A percentile compares a stretch with the other conserved stretches of the same genome.
phyloP scores from a whole-genome alignment of 2,113 vertebrate genomes.

The Percina caprodes region DNA sequence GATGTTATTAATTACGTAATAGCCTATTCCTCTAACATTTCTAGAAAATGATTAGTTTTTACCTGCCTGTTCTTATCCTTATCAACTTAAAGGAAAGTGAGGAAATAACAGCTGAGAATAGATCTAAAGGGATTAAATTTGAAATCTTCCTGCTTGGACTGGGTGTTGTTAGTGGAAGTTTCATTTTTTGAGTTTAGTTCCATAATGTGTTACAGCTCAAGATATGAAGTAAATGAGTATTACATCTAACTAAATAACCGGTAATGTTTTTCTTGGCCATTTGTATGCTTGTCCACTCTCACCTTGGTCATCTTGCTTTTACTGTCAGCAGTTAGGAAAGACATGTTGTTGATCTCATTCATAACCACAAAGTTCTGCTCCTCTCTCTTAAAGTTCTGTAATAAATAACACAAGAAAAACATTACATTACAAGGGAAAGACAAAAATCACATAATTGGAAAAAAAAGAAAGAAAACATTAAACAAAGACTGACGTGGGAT shows the following conservation, averaged over 20 bases:
- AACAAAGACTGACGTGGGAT: conserved; percentile 88
- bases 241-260: background rate
- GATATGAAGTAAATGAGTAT: conserved; percentile 34
- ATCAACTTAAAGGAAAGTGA: conserved; percentile 26
- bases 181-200: conserved; percentile 72
- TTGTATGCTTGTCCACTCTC: conserved; percentile 40
- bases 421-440: no score
- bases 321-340: conserved; percentile 95
- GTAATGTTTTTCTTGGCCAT: background rate
- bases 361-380: conserved; percentile 98
- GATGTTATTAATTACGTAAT: conserved; percentile 3
- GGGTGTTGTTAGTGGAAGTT: conserved; percentile 70
- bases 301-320: conserved; percentile 99
- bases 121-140: background rate
- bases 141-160: conserved; percentile 37
- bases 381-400: conserved; percentile 94
- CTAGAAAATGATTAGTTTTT: background rate
- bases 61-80: conserved; percentile 18
- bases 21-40: background rate
- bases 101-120: no score
- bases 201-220: conserved; percentile 59
- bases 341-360: conserved; percentile 99
- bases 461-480: accelerated
- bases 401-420: background rate
- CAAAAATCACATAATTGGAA: background rate